Conservation (phyloP, 2,888 invertebrate species). For the Eledona agricola region DNA sequence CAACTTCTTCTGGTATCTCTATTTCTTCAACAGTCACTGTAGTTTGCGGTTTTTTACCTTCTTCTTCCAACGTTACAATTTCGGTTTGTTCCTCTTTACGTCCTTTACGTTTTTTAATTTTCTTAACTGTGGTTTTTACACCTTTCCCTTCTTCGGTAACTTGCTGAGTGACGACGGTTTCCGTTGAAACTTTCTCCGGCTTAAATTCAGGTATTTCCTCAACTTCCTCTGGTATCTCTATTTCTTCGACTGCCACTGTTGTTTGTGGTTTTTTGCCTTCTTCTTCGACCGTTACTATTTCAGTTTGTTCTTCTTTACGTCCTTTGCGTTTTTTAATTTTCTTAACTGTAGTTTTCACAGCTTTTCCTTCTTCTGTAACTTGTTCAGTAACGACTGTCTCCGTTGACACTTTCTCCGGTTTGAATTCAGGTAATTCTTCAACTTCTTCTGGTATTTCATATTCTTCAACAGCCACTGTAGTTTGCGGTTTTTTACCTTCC, state of each 20-base stretch:
- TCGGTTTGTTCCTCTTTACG: constrained; percentile 56
- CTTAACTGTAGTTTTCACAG: constrained; percentile 51
- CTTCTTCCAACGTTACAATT: constrained; percentile 53
- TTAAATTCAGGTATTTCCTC: constrained; percentile 26
- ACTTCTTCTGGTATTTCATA: constrained; percentile 33
- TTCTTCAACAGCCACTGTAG: constrained; percentile 57
- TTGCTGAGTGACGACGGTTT: constrained; percentile 40
- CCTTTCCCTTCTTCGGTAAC: constrained; percentile 34
- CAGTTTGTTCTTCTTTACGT: constrained; percentile 56
- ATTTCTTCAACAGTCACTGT: constrained; percentile 54
- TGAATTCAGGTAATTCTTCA: constrained; percentile 18
- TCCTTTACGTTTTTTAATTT: constrained; percentile 61
- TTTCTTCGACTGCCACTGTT: constrained; percentile 50
- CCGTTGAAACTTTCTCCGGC: constrained; percentile 42
- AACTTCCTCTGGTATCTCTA: constrained; percentile 42
- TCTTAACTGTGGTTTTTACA: constrained; percentile 56
- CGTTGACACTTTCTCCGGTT: constrained; percentile 37
- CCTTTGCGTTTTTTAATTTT: constrained; percentile 43
- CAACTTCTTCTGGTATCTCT: constrained; percentile 46
- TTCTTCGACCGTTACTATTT: constrained; percentile 55
- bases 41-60: constrained; percentile 60
- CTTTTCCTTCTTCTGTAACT: constrained; percentile 38
- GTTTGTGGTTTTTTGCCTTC: constrained; percentile 54
- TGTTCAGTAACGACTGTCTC: constrained; percentile 40
- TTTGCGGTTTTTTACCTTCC: constrained; percentile 62